A percentile compares a stretch with the other conserved stretches of the same genome.
phyloP scores from a whole-genome alignment of 2,888 invertebrate species.

The Sarcophaga carnaria region DNA sequence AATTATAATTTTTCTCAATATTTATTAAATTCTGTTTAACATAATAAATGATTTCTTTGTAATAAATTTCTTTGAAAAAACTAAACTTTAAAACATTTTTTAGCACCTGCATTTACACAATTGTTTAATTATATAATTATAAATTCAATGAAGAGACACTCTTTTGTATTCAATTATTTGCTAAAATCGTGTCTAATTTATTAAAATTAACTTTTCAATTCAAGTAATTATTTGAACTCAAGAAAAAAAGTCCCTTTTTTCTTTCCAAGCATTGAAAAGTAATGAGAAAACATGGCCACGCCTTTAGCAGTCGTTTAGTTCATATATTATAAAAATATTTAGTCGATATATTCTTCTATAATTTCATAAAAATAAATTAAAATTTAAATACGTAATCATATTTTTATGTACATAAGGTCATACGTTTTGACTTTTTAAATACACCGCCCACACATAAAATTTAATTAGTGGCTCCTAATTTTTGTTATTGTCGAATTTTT shows the following conservation, averaged over 20 bases:
- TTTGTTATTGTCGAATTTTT: too few relatives aligned
- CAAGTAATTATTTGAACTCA: background rate
- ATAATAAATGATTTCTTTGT: constrained; percentile 31
- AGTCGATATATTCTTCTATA: background rate
- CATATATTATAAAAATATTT: background rate
- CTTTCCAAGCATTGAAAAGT: too few relatives aligned
- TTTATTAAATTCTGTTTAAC: constrained; percentile 35
- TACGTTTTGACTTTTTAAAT: too few relatives aligned
- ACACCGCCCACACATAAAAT: too few relatives aligned
- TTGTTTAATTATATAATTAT: constrained; percentile 41
- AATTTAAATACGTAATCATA: background rate
- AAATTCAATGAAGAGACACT: constrained; percentile 24
- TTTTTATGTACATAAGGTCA: too few relatives aligned
- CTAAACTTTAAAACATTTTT: background rate
- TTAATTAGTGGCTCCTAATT: too few relatives aligned
- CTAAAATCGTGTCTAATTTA: constrained; percentile 7
- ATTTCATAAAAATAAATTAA: background rate
- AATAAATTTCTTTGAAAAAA: constrained; percentile 20
- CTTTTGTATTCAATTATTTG: constrained; percentile 2
- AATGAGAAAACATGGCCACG: too few relatives aligned
- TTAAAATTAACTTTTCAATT: constrained; percentile 5
- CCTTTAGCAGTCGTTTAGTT: background rate
- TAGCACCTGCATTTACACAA: constrained; percentile 54
- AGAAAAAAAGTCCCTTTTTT: background rate
- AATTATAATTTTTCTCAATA: constrained; percentile 29